Evolutionary conservation across 2,113 vertebrate species (phyloP), one percentile per base, ranked within the genome.

Genomic region (Actenoides lindsayi): DNA sequence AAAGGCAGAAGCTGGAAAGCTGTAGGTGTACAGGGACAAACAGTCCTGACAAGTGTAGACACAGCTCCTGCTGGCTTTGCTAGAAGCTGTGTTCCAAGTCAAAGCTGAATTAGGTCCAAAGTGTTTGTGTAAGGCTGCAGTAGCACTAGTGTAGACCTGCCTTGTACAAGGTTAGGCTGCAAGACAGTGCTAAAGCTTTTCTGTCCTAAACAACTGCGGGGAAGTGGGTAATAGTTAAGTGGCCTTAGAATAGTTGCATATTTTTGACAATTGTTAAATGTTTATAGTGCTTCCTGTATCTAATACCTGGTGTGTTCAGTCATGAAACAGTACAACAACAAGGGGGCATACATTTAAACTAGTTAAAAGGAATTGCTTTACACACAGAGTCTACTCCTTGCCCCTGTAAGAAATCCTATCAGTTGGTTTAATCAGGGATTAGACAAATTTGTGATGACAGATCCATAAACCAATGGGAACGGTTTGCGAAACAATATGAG

Each of bases 111-210:
- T 1, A 30, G 82, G 57, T 65, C 75, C 92, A 77, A 23, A 69
- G 71, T 25, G 71, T 15, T 80, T 63, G n/a, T 44, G 63, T 73
- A 30, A 77, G 57, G 78, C 75, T 76, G 67, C 3, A 1, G 6
- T 4, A 30, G 79, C 78, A 37, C 84, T 71, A 60, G 78, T 60
- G 71, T 30, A 80, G 90, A 83, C 85, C 85, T 96, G 95, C 63
- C 83, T 69, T n/a, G 63, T n/a, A 23, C 37, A 5, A 8, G 53
- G 60, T 42, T 60, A 2, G 56, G 74, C 75, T 93, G 25, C 51
- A 21, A 87, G 48, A 15, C 53, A 60, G 13, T 17, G 15, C 63
- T 50, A 15, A 83, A 77, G 79, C 54, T 86, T 15, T 56, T 56
- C 68, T 80, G 33, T 46, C 44, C 67, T 21, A 5, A 64, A 37